A percentile compares a stretch with the other conserved stretches of the same genome.
Conservation (phyloP, 2,888 invertebrate genomes). For the Drosophila monieri region DNA sequence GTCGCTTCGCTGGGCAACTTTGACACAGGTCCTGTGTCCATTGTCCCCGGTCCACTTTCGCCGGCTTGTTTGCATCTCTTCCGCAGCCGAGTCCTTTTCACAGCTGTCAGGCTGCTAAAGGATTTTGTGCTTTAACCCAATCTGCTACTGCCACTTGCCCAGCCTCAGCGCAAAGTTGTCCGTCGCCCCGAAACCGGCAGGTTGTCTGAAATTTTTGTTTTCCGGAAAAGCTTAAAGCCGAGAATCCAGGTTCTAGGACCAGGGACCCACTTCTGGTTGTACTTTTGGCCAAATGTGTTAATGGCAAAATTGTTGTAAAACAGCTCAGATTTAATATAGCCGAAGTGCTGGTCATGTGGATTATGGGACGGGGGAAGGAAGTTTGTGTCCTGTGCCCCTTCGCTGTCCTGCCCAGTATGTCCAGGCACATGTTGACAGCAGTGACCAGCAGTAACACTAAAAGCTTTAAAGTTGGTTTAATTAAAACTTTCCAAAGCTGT, state of each 20-base stretch:
- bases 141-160: conserved; percentile 16
- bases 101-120: conserved; percentile 54
- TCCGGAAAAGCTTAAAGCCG: conserved; percentile 31
- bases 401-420: conserved; percentile 10
- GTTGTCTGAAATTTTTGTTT: conserved; percentile 20
- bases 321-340: conserved; percentile 55
- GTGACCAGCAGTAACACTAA: conserved; percentile 51
- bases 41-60: conserved; percentile 15
- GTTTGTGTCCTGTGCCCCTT: conserved; percentile 11
- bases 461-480: conserved; percentile 74
- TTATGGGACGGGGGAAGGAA: neutral
- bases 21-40: conserved; percentile 47
- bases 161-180: conserved; percentile 28
- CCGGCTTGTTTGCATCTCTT: conserved; percentile 40
- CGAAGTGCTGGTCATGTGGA: conserved; percentile 4
- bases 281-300: conserved; percentile 60
- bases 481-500: conserved; percentile 59
- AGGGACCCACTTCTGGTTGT: conserved; percentile 10
- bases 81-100: conserved; percentile 24
- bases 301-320: conserved; percentile 57
- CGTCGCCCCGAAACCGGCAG: conserved; percentile 30
- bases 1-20: conserved; percentile 60
- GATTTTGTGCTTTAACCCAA: conserved; percentile 63
- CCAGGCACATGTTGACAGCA: conserved; percentile 50
- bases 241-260: conserved; percentile 4